Base-by-base conservation (phyloP, 2,888 invertebrate genomes). In the Hydrotaea cyrtoneurina region DNA sequence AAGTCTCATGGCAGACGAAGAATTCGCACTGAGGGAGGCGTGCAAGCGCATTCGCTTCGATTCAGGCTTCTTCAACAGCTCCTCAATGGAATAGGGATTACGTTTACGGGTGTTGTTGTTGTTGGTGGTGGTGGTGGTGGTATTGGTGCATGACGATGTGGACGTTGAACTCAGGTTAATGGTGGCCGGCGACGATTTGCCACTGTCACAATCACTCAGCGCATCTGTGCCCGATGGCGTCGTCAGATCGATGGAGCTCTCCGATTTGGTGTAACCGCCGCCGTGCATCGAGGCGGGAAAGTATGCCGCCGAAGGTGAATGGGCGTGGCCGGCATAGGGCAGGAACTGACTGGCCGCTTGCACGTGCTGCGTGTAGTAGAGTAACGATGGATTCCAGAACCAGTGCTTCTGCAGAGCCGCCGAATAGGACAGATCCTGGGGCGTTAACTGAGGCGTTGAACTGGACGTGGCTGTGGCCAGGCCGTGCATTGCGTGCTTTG, bases 41-140 rank as follows among this genome's bases (percentile, higher is more conserved):
- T 36, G n/a, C 10, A 64, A 19, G 0, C 90, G 89, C 23, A 89
- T 75, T 1, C 91, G 89, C 89, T 95, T 95, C 31, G 31, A 31
- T 86, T 95, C 95, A 0, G 96, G 96, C 88, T 96, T 96, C 90
- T 97, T 97, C 36, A 97, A 90, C 10, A 97, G 91, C 89, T 97
- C 97, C 88, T 97, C 97, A 89, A 97, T 97, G 0, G 97, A 97
- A 90, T 97, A 97, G 0, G 97, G 97, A 90, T 96, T 97, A 85
- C 95, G 94, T 91, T 96, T 92, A 19, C 91, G 89, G 46, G 89
- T 89, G 74, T 78, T 87, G 73, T 73, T 80, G 13, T 83, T 71
- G 26, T 85, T 92, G 10, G 78, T 79, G 26, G 17, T 74, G n/a
- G 72, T 82, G 89, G 39, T 11, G 87, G 80, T 90, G 89, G 71